Percentiles rank a stretch among this genome's conserved stretches.
Evolutionary conservation across 1,140 invertebrate genomes (phyloP).

Genomic region (Pantala flavescens): DNA sequence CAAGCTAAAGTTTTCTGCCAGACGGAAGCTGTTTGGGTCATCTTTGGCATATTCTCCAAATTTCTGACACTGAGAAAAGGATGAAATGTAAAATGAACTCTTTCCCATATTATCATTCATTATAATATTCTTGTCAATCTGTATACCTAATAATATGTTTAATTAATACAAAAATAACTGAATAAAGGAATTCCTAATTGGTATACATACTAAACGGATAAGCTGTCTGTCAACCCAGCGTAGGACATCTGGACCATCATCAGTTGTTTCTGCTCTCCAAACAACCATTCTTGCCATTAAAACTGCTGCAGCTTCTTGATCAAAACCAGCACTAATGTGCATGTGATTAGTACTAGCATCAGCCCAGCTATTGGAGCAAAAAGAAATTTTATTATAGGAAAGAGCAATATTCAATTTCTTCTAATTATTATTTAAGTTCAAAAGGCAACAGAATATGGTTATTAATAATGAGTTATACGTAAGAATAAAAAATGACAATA

Average conservation of each 20-base stretch:
- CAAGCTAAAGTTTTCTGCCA: conserved; percentile 92
- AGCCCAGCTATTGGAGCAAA: conserved; percentile 53
- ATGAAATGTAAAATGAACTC: neutral
- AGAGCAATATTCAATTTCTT: conserved; percentile 15
- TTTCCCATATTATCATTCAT: too few relatives aligned
- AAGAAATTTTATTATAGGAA: too few relatives aligned
- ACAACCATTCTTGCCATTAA: conserved; percentile 95
- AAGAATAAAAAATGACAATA: neutral
- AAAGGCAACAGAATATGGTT: conserved; percentile 18
- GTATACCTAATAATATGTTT: too few relatives aligned
- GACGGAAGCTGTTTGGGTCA: conserved; percentile 90
- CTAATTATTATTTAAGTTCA: conserved; percentile 13
- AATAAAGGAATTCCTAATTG: too few relatives aligned
- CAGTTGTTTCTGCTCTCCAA: conserved; percentile 80
- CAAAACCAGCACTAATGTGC: conserved; percentile 85
- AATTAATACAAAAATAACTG: too few relatives aligned
- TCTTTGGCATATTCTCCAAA: conserved; percentile 98
- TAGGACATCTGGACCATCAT: conserved; percentile 93
- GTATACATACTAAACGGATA: conserved; percentile 72
- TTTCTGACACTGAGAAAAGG: conserved; percentile 81
- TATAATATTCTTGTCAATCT: too few relatives aligned
- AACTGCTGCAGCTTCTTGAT: conserved; percentile 95
- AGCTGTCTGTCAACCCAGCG: conserved; percentile 97
- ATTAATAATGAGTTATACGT: conserved; percentile 17
- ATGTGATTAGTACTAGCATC: conserved; percentile 68